Base-by-base conservation (phyloP, 2,113 vertebrate species). In the Aegotheles bennettii region DNA sequence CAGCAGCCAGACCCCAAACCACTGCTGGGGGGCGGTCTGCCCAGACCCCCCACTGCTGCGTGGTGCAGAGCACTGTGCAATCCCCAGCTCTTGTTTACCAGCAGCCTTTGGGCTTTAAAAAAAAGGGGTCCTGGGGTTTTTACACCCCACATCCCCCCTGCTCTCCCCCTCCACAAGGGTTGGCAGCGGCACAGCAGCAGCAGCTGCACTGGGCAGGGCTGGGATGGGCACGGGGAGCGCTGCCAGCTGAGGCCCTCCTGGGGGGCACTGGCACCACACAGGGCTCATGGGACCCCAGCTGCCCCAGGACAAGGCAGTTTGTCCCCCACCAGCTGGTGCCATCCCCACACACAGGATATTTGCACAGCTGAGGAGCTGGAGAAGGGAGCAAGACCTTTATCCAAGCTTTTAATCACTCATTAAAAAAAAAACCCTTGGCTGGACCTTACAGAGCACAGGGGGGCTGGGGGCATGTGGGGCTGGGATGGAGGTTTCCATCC, bases 61-160 rank as follows among this genome's bases (percentile, higher is more conserved):
- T 7, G 5, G 4, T 1, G 24, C 50, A 2, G 65, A 28, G 50
- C 36, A 1, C 1, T 2, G 56, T 3, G 29, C 33, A 0, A 11
- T 4, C 11, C 75, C 33, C 3, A 1, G 1, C 3, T 80, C 42
- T 16, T 6, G 5, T 2, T 63, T 36, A 17, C 13, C 77, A 3
- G 36, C 56, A 24, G 43, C 26, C 8, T 84, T 64, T 2, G 14
- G 15, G 16, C 38, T 8, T 15, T 16, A 14, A 24, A 48, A 31
- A 59, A 29, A 29, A 5, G 2, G 10, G 8, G 7, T 43, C 21
- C 43, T 2, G 1, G 56, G 35, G 75, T 7, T 15, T n/a, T 42
- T 36, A 36, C 16, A 5, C 2, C 50, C 64, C 57, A 1, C 3
- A 0, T 25, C 6, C 5, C 0, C 51, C 43, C 73, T 19, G 14